These are phyloP conservation scores for Sminthurides aquaticus DNA, from an alignment of 2,888 invertebrate species.

Conservation along the genomic window DNA sequence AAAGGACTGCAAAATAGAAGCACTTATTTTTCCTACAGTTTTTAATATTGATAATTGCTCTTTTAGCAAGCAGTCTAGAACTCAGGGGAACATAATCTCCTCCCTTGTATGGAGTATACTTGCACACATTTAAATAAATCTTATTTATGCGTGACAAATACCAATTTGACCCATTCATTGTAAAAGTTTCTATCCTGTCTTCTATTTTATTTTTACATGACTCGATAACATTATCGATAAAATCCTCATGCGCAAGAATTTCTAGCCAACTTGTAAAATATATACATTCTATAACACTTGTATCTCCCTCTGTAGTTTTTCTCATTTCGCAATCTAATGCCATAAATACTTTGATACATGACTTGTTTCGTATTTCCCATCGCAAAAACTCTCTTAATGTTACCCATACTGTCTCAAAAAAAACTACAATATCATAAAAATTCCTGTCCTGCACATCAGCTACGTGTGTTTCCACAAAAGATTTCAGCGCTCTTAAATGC, in stretches of 20 bases:
- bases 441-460: background rate
- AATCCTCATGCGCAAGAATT: background rate
- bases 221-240: background rate
- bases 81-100: background rate
- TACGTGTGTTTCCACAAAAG: background rate
- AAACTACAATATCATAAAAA: background rate
- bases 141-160: background rate
- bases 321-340: background rate
- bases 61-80: background rate
- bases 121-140: background rate
- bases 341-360: background rate
- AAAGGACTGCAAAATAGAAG: background rate
- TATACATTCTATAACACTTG: background rate
- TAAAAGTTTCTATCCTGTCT: background rate
- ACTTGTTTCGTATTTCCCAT: background rate
- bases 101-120: background rate
- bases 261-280: background rate
- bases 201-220: background rate
- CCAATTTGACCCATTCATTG: background rate
- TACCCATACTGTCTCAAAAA: background rate
- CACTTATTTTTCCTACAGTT: background rate
- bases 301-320: background rate
- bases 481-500: background rate
- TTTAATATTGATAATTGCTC: background rate
- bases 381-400: background rate